Evolutionary conservation across 2,797 vertebrate species (phyloP), one percentile per base, ranked within the genome.

Genomic region (Semotilus atromaculatus): DNA sequence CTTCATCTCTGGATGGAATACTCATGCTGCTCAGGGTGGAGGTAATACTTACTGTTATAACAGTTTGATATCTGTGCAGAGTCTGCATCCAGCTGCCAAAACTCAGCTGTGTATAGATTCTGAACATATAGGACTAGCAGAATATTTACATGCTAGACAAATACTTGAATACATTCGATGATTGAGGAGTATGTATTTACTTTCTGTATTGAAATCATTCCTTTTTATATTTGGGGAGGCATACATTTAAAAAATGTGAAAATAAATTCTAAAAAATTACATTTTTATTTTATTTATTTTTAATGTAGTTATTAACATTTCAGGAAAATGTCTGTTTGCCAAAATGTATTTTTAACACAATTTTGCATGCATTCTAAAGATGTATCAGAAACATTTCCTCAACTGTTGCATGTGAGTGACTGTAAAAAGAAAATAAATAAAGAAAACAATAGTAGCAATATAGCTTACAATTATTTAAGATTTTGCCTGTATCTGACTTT

Each of bases 1-100:
- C 85, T 75, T 86, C 74, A 73, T 90, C 79, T 84, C 82, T 85
- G 60, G 74, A 75, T 89, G 84, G 88, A 89, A 88, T 88, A 79
- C 78, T 77, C 84, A 90, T 79, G 81, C 82, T 84, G 60, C 71
- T 83, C 19, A 67, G 72, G 84, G 84, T 78, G 66, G 74, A 84
- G 82, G 70, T 81, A 23, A 76, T 62, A 62, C 71, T 83, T 48
- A 36, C 43, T 87, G 83, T 86, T 87, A 72, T 73, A 81, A 68
- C 80, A 62, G 75, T 89, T 90, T 82, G 67, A 91, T 75, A 83
- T 85, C 76, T 71, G 51, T 29, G 45, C 13, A 71, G 75, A 11
- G 67, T 81, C 62, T 36, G n/a, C n/a, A 66, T 82, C 77, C 73
- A 40, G 62, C 53, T n/a, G n/a, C n/a, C n/a, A 51, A 23, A 58